phyloP scores from a whole-genome alignment of 2,888 invertebrate species.

The Tachina grossa region DNA sequence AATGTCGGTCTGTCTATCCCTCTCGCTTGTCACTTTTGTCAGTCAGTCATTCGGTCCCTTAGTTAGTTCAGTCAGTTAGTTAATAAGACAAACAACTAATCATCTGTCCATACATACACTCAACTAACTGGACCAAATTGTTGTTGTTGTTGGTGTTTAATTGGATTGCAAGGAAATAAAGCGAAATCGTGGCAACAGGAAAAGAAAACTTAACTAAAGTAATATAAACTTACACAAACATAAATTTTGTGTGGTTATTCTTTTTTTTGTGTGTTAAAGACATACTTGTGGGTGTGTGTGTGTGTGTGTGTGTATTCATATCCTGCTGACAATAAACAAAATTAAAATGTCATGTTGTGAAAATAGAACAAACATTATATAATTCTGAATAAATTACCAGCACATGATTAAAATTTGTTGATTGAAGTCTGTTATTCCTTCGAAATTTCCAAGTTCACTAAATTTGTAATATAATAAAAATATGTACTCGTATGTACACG shows the following conservation, averaged over 20 bases:
- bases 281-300: background rate
- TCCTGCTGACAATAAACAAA: constrained; percentile 61
- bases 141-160: constrained; percentile 12
- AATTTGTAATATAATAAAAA: background rate
- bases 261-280: background rate
- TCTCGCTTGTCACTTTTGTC: background rate
- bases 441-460: constrained; percentile 13
- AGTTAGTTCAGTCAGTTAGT: background rate
- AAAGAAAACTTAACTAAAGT: constrained; percentile 16
- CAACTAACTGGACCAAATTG: constrained; percentile 6
- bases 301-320: constrained; percentile 4
- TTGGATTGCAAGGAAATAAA: constrained; percentile 57
- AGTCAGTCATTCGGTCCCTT: constrained; percentile 19
- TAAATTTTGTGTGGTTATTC: constrained; percentile 22
- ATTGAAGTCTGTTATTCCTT: background rate
- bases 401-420: constrained; percentile 43
- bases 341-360: constrained; percentile 59
- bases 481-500: background rate
- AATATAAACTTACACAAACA: background rate
- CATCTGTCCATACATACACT: constrained; percentile 7
- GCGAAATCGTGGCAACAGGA: constrained; percentile 49
- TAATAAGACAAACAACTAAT: background rate
- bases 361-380: constrained; percentile 35
- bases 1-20: background rate
- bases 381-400: constrained; percentile 46